phyloP scores from a whole-genome alignment of 2,113 vertebrate species.

The Trichechus manatus region DNA sequence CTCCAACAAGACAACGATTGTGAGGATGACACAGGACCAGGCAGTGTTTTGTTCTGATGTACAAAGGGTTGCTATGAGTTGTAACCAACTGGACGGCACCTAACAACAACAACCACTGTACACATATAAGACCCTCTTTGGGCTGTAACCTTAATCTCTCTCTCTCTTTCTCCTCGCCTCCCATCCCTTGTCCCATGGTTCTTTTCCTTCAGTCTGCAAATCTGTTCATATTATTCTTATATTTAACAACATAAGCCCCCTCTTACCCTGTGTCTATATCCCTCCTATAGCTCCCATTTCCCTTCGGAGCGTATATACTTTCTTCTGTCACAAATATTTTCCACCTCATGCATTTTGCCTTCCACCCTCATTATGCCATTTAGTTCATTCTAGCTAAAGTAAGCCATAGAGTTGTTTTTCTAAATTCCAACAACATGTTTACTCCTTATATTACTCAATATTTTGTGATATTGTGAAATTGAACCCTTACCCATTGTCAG shows the following conservation, averaged over 20 bases:
- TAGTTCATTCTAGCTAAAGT: neutral
- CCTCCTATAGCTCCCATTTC: too few relatives aligned
- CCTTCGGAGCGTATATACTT: fast-evolving
- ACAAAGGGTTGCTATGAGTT: too few relatives aligned
- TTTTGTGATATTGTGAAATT: neutral
- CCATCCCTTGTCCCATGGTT: neutral
- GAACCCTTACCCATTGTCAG: neutral
- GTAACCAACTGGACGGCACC: too few relatives aligned
- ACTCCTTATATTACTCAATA: fast-evolving
- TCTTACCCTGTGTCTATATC: neutral
- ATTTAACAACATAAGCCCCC: neutral
- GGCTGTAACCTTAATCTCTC: neutral
- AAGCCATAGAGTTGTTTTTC: neutral
- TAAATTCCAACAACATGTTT: neutral
- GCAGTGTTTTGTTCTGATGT: too few relatives aligned
- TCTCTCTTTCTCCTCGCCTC: neutral
- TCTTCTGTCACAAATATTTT: neutral
- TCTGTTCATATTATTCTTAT: neutral
- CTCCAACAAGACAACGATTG: too few relatives aligned
- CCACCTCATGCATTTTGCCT: too few relatives aligned
- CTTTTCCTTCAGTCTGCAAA: neutral
- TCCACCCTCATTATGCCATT: fast-evolving
- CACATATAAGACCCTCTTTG: neutral
- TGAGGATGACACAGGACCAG: too few relatives aligned
- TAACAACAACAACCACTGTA: too few relatives aligned